Evolutionary conservation across 2,888 invertebrate genomes (phyloP).

Genomic region (Priocnemis perturbator): DNA sequence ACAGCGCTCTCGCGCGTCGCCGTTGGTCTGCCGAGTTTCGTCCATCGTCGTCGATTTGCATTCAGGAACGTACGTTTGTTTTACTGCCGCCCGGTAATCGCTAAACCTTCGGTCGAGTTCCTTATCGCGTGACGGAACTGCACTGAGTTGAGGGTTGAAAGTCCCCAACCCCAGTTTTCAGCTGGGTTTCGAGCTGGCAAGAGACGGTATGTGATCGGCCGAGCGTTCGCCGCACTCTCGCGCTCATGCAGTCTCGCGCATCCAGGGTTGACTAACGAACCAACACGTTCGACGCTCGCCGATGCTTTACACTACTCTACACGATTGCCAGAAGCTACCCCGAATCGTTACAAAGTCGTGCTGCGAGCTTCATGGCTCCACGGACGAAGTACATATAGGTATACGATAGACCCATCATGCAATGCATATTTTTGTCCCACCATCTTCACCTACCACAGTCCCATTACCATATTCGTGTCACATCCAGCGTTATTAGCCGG

Average conservation of each 20-base stretch:
- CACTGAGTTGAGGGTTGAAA: slow-evolving; percentile 25
- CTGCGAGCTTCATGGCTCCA: background rate
- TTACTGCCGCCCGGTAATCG: slow-evolving; percentile 33
- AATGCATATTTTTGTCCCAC: no score
- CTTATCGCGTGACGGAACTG: slow-evolving; percentile 44
- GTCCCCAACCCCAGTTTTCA: slow-evolving; percentile 22
- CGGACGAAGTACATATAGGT: no score
- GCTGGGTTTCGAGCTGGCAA: background rate
- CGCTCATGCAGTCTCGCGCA: slow-evolving; percentile 22
- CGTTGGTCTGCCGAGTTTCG: slow-evolving; percentile 22
- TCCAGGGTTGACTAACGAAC: slow-evolving; percentile 39
- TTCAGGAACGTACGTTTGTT: slow-evolving; percentile 40
- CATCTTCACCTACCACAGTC: no score
- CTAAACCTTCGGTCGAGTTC: slow-evolving; percentile 36
- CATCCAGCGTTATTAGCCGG: no score
- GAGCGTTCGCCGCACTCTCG: background rate
- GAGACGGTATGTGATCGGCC: no score
- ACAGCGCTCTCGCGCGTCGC: slow-evolving; percentile 7
- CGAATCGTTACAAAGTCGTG: slow-evolving; percentile 24
- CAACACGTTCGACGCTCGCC: slow-evolving; percentile 19
- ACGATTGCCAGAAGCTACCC: slow-evolving; percentile 28
- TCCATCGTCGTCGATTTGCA: slow-evolving; percentile 42
- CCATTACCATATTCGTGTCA: no score
- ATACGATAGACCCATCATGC: no score
- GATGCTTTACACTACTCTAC: slow-evolving; percentile 34